Percentiles rank a stretch among this genome's conserved stretches.
These are phyloP conservation scores for Chionoecetes opilio DNA, from an alignment of 1,140 invertebrate genomes.

Conservation along the genomic window DNA sequence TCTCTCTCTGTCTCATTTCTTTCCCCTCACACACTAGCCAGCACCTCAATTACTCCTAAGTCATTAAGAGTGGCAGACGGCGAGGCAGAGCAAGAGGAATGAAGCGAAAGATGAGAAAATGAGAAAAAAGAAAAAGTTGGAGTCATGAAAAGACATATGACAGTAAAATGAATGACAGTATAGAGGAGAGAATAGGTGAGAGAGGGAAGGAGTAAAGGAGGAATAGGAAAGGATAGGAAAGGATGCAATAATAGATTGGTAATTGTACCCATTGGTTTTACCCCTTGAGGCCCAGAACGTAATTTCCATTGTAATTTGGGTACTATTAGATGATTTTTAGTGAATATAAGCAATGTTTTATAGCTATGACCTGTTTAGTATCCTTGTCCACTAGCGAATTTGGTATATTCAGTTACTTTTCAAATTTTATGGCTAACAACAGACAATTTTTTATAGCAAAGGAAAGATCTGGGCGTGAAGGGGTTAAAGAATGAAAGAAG, in stretches of 20 bases:
- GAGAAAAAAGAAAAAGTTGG: background rate
- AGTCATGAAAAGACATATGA: background rate
- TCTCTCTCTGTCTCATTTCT: constrained; percentile 21
- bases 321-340: too few species aligned
- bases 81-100: background rate
- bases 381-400: too few species aligned
- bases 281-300: too few species aligned
- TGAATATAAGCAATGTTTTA: too few species aligned
- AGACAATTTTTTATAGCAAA: too few species aligned
- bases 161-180: background rate
- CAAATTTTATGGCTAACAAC: too few species aligned
- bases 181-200: background rate
- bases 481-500: background rate
- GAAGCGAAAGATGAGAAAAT: background rate
- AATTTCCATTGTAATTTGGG: too few species aligned
- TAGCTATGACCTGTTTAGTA: too few species aligned
- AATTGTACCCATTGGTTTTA: too few species aligned
- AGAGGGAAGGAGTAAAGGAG: background rate
- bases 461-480: background rate
- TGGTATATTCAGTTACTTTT: too few species aligned
- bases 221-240: background rate
- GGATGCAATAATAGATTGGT: too few species aligned
- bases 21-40: background rate
- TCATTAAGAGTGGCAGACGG: constrained; percentile 28
- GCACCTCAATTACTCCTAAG: background rate